Conservation (phyloP, 2,113 vertebrate species). For the Antennarius striatus region DNA sequence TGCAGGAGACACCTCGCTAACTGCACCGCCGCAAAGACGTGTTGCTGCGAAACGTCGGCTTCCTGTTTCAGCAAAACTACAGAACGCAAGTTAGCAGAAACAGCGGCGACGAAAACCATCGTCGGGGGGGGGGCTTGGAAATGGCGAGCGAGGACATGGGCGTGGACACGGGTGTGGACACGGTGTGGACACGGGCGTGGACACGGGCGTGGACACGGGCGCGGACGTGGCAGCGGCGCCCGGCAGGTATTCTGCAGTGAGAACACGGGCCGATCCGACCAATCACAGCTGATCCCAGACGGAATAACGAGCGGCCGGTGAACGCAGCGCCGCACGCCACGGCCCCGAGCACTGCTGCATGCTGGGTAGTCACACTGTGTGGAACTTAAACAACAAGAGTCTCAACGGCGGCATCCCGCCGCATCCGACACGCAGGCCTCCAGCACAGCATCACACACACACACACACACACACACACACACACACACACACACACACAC, state of each 20-base stretch:
- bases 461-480: conserved; percentile 10
- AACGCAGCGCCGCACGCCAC: neutral
- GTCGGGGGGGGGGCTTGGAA: too few relatives aligned
- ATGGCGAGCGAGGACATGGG: neutral
- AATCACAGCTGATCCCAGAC: conserved; percentile 66
- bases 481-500: conserved; percentile 12
- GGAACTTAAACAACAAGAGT: conserved; percentile 27
- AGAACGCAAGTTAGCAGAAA: too few relatives aligned
- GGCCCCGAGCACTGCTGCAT: conserved; percentile 19
- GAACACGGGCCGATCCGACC: conserved; percentile 57
- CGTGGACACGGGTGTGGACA: neutral
- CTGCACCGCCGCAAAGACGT: too few relatives aligned
- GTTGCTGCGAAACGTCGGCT: too few relatives aligned
- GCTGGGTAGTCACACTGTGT: conserved; percentile 37
- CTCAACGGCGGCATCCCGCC: conserved; percentile 17
- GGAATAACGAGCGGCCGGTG: conserved; percentile 63
- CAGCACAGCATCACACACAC: conserved; percentile 39
- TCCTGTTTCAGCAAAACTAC: too few relatives aligned
- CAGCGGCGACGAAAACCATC: too few relatives aligned
- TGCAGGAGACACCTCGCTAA: too few relatives aligned
- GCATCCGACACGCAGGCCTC: conserved; percentile 47
- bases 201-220: neutral
- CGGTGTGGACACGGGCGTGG: too few relatives aligned
- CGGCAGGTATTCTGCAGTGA: conserved; percentile 51
- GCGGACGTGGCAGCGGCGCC: conserved; percentile 16